Percentiles rank a stretch among this genome's conserved stretches.
Evolutionary conservation across 1,140 invertebrate species (phyloP).

Genomic region (Parapsyche elsis): DNA sequence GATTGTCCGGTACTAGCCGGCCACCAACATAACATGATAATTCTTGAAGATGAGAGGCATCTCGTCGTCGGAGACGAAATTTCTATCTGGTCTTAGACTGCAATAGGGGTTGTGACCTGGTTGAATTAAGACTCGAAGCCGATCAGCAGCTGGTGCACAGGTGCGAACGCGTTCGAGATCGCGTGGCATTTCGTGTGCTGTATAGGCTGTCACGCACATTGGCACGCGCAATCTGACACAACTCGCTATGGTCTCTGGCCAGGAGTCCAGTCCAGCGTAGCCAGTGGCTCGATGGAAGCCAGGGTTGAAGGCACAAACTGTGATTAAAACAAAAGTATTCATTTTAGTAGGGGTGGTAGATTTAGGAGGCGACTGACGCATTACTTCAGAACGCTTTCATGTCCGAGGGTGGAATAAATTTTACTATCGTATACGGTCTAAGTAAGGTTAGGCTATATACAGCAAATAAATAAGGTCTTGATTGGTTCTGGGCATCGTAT

Average conservation of each 20-base stretch:
- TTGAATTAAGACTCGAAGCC: conserved; percentile 63
- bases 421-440: too few relatives aligned
- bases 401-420: too few relatives aligned
- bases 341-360: too few relatives aligned
- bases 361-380: too few relatives aligned
- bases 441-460: too few relatives aligned
- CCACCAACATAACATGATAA: conserved; percentile 68
- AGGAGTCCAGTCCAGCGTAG: conserved; percentile 72
- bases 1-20: neutral
- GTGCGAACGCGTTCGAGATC: conserved; percentile 69
- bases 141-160: conserved; percentile 58
- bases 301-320: conserved; percentile 78
- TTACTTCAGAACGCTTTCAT: too few relatives aligned
- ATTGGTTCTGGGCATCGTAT: too few relatives aligned
- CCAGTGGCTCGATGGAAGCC: conserved; percentile 75
- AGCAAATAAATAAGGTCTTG: too few relatives aligned
- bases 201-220: conserved; percentile 74
- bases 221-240: conserved; percentile 67
- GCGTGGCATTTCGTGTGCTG: conserved; percentile 70
- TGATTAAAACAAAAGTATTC: conserved; percentile 51
- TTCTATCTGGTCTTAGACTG: conserved; percentile 76
- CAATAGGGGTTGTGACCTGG: conserved; percentile 72
- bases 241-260: conserved; percentile 72
- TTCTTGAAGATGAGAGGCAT: conserved; percentile 79
- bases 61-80: conserved; percentile 78